Evolutionary conservation across 2,797 vertebrate species (phyloP), one percentile per base, ranked within the genome.

Genomic region (Choloepus didactylus): DNA sequence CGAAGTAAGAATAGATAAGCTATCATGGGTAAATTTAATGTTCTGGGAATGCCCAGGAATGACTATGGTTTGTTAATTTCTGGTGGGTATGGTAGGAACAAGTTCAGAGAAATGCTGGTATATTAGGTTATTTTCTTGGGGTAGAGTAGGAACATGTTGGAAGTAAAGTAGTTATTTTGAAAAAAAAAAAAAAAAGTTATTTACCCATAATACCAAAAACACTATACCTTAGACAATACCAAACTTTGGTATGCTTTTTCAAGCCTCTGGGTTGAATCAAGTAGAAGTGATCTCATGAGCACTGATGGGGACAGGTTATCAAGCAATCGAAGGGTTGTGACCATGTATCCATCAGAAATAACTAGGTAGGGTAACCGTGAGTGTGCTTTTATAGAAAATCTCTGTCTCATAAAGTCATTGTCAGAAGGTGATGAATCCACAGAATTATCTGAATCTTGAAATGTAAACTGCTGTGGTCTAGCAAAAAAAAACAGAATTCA

Each of bases 281-380:
- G 98, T 2, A 99, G 98, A 84, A 99, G 98, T 0, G 97, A 96
- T 96, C 98, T 99, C 93, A 99, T 77, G 92, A 99, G 97, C 35
- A 95, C 44, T 6, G 98, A 97, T 0, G 99, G 98, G 38, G 99
- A 98, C 59, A 98, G 95, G 44, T 82, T 97, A 29, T 98, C 98
- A 11, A 97, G 95, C 89, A 99, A 98, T 72, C 98, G 98, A 92
- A 99, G 98, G 14, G 99, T 98, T 9, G 99, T 99, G 96, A 99
- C 97, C 99, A 99, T 99, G 97, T 99, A 99, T 38, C 99, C 99
- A 95, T 99, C 99, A 70, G 99, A 99, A 91, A 99, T 98, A 72
- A 99, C 97, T 93, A 99, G 98, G 98, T 99, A 99, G 23, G 99
- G 98, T 18, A 99, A 98, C 29, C 98, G 98, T 6, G 99, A 99